phyloP scores from a whole-genome alignment of 1,140 invertebrate species.

The Ceratoteleas bidentatus region DNA sequence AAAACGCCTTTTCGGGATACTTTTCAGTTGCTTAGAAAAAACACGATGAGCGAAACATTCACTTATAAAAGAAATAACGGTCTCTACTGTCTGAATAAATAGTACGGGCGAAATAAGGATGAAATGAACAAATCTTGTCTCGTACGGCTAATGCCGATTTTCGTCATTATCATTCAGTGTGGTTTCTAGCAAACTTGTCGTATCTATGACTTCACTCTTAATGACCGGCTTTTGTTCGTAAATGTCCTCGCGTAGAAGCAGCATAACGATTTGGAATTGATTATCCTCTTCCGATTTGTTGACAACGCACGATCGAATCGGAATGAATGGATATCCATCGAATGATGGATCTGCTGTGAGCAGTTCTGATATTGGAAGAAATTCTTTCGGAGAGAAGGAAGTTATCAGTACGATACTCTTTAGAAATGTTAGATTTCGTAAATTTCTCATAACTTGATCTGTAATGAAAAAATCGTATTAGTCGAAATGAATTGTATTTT shows the following conservation, averaged over 20 bases:
- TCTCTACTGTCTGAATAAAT: too few relatives aligned
- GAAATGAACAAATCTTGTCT: not conserved
- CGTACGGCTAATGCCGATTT: not conserved
- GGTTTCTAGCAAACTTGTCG: slow-evolving; percentile 16
- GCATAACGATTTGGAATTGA: slow-evolving; percentile 38
- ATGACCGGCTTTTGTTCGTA: slow-evolving; percentile 35
- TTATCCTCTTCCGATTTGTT: slow-evolving; percentile 20
- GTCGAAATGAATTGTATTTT: too few relatives aligned
- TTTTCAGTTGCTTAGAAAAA: too few relatives aligned
- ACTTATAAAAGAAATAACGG: too few relatives aligned
- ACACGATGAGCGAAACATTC: too few relatives aligned
- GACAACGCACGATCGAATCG: slow-evolving; percentile 23
- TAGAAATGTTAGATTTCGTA: slow-evolving; percentile 21
- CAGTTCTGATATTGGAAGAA: slow-evolving; percentile 42
- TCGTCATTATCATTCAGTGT: slow-evolving; percentile 1
- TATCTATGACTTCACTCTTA: slow-evolving; percentile 29
- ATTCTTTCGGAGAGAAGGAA: slow-evolving; percentile 37
- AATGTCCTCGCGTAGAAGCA: slow-evolving; percentile 34
- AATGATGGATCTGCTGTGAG: slow-evolving; percentile 15
- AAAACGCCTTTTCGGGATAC: too few relatives aligned
- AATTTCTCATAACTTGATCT: slow-evolving; percentile 25
- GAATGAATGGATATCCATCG: slow-evolving; percentile 35
- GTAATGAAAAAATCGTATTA: slow-evolving; percentile 2
- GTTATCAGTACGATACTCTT: slow-evolving; percentile 34
- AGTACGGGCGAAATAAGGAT: too few relatives aligned